Base-by-base conservation (phyloP, 1,140 invertebrate genomes). In the Cyclargus thomasi region DNA sequence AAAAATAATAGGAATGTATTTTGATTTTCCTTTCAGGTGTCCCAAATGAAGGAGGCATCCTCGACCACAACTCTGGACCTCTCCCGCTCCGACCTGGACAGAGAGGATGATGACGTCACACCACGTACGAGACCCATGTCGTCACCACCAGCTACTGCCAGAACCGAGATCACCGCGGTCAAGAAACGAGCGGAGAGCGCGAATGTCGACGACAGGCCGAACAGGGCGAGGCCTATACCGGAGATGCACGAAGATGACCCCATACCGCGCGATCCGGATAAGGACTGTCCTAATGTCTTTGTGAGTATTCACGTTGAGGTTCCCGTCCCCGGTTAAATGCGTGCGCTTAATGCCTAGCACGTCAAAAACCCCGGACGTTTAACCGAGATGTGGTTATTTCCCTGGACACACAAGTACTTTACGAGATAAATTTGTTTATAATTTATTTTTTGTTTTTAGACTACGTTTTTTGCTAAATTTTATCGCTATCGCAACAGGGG, bases 161-260 rank as follows among this genome's bases (percentile, higher is more conserved):
- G 76, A 63, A 72, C 71, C 2, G 57, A 70, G 7, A 53, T 74
- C 57, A 72, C 73, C 10, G 67, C 81, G 6, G 63, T 90, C 23
- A 85, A 78, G 62, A 90, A 87, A 62, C 72, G 75, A 36, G 69
- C 72, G 2, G 79, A 82, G 8, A 77, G 71, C 35, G 62, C 71
- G 1, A 70, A 79, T 16, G 68, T 66, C 6, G 67, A 67, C 1
- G 74, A 73, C 6, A 65, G 77, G n/a, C 76, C 81, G 3, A 76
- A 78, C 10, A 83, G 79, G 65, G 73, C 81, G 1, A 80, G 86
- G 36, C 87, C 87, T 16, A 88, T 90, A 10, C 85, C 87, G 2
- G 78, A 79, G 35, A 64, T 78, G 57, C 70, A 78, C 0, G 71
- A 67, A 3, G 62, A 71, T 18, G 69, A 79, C 8, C 65, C 74